A percentile compares a stretch with the other conserved stretches of the same genome.
These are phyloP conservation scores for Aporrectodea caliginosa DNA, from an alignment of 1,140 invertebrate genomes.

Conservation along the genomic window DNA sequence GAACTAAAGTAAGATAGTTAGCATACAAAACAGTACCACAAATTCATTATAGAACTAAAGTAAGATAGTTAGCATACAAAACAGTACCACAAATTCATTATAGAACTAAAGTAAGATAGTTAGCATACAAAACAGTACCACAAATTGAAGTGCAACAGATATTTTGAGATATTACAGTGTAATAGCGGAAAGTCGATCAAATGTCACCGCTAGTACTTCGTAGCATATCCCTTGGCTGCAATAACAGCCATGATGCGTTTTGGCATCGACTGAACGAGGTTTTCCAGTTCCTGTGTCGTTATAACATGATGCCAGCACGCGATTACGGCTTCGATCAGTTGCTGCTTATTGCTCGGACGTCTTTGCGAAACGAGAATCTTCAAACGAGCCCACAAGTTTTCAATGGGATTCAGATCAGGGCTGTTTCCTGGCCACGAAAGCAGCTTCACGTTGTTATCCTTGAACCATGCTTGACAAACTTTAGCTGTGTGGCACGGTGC, in stretches of 20 bases:
- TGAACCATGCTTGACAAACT: background rate
- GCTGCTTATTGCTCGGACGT: background rate
- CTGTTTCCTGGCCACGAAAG: slow-evolving; percentile 4
- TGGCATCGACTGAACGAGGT: slow-evolving; percentile 1
- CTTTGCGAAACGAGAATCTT: background rate
- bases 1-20: too few species aligned
- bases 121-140: too few species aligned
- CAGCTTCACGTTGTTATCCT: background rate
- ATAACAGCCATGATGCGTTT: background rate
- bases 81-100: too few species aligned
- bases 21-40: too few species aligned
- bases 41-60: too few species aligned
- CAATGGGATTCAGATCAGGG: slow-evolving; percentile 2
- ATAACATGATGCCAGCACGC: background rate
- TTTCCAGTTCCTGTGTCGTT: background rate
- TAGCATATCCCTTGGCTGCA: background rate
- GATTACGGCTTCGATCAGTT: background rate
- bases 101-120: too few species aligned
- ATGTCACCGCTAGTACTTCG: too few species aligned
- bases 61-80: too few species aligned
- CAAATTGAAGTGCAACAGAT: too few species aligned
- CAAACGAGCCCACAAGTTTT: background rate
- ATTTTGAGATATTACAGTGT: too few species aligned
- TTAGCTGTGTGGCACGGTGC: slow-evolving; percentile 8
- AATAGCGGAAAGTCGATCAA: too few species aligned